Conservation (phyloP, 2,113 vertebrate species). For the Baryphthengus martii region DNA sequence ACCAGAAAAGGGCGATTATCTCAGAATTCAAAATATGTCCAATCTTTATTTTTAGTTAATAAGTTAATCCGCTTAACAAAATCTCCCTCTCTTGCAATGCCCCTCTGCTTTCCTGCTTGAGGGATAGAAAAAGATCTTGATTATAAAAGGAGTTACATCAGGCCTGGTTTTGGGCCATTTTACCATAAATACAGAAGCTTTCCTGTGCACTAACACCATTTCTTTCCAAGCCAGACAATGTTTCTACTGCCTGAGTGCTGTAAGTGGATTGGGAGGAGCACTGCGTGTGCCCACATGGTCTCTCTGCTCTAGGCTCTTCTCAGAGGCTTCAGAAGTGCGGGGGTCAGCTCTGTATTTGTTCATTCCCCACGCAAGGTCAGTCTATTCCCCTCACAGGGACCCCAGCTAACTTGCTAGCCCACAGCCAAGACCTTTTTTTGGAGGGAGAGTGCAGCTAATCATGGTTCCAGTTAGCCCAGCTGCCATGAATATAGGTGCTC, state of each 20-base stretch:
- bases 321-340: neutral
- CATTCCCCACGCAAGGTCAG: neutral
- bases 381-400: neutral
- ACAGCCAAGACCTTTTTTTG: neutral
- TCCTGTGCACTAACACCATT: neutral
- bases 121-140: neutral
- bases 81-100: neutral
- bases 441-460: neutral
- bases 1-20: slow-evolving; percentile 26
- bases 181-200: neutral
- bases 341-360: neutral
- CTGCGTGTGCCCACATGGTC: rapidly evolving
- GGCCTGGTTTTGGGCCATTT: neutral
- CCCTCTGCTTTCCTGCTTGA: neutral
- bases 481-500: neutral
- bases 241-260: neutral
- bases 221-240: neutral
- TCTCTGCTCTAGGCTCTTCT: neutral
- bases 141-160: slow-evolving; percentile 19
- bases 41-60: slow-evolving; percentile 58
- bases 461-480: neutral
- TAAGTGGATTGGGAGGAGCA: neutral
- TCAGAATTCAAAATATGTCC: slow-evolving; percentile 56
- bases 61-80: slow-evolving; percentile 57
- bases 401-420: neutral